A percentile compares a stretch with the other conserved stretches of the same genome.
These are phyloP conservation scores for Anolis sagrei DNA, from an alignment of 2,113 vertebrate species.

Conservation along the genomic window DNA sequence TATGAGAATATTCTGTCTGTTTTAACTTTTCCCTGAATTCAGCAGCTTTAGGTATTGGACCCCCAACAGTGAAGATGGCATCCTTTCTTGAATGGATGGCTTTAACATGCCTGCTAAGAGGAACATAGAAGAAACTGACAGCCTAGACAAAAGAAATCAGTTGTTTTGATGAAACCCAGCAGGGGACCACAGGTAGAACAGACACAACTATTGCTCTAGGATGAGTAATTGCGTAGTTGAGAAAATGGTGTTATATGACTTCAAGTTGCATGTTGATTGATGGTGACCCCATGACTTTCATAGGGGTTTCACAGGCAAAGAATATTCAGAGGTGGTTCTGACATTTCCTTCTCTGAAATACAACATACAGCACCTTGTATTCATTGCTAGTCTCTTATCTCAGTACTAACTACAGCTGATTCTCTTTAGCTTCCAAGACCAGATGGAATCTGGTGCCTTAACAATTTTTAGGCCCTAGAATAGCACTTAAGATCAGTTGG, in stretches of 20 bases:
- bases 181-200: background rate
- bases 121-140: background rate
- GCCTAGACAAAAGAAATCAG: background rate
- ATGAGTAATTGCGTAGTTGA: background rate
- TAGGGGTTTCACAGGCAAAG: too few relatives aligned
- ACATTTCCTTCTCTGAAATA: too few relatives aligned
- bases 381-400: too few relatives aligned
- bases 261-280: too few relatives aligned
- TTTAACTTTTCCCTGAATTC: background rate
- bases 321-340: too few relatives aligned
- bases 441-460: too few relatives aligned
- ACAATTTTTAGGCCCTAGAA: too few relatives aligned
- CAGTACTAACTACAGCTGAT: too few relatives aligned
- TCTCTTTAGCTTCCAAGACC: too few relatives aligned
- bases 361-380: too few relatives aligned
- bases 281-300: too few relatives aligned
- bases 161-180: background rate
- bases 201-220: background rate
- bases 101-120: background rate
- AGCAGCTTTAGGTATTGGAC: background rate
- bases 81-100: background rate
- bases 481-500: background rate
- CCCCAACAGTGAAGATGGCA: background rate
- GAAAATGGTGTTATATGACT: background rate
- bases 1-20: background rate